These are phyloP conservation scores for Troides aeacus DNA, from an alignment of 2,888 invertebrate genomes.

Conservation along the genomic window DNA sequence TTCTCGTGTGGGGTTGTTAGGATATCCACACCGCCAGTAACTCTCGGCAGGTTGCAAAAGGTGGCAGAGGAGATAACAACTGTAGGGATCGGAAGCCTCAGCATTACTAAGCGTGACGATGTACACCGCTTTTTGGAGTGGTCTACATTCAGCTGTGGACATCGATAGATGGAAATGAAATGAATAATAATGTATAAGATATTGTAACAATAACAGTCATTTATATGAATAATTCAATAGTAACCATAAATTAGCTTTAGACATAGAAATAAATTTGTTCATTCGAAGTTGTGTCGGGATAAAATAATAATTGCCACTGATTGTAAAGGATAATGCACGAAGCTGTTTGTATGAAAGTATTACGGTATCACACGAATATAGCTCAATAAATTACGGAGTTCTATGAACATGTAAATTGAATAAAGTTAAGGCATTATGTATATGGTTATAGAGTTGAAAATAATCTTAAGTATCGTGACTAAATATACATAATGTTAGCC, in stretches of 20 bases:
- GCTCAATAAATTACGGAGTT: slow-evolving; percentile 71
- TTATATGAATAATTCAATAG: slow-evolving; percentile 54
- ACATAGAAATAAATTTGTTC: slow-evolving; percentile 30
- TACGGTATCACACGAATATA: slow-evolving; percentile 58
- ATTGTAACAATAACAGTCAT: slow-evolving; percentile 65
- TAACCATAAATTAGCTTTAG: slow-evolving; percentile 48
- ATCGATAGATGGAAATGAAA: too few relatives aligned
- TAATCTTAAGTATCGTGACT: slow-evolving; percentile 51
- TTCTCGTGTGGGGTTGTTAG: too few relatives aligned
- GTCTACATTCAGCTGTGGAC: too few relatives aligned
- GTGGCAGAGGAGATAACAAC: too few relatives aligned
- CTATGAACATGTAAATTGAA: slow-evolving; percentile 64
- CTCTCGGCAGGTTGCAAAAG: too few relatives aligned
- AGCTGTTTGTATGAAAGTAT: slow-evolving; percentile 43
- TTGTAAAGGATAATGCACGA: slow-evolving; percentile 61
- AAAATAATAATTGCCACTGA: slow-evolving; percentile 52
- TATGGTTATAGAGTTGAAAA: slow-evolving; percentile 30
- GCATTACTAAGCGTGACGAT: too few relatives aligned
- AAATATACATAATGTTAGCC: slow-evolving; percentile 55
- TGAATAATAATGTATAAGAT: too few relatives aligned
- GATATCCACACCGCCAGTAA: too few relatives aligned
- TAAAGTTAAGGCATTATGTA: slow-evolving; percentile 48
- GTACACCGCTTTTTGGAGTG: too few relatives aligned
- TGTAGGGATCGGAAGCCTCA: too few relatives aligned
- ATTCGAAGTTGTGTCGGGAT: slow-evolving; percentile 43